Evolutionary conservation across 1,140 invertebrate genomes (phyloP).

Genomic region (Drosophila sproati): DNA sequence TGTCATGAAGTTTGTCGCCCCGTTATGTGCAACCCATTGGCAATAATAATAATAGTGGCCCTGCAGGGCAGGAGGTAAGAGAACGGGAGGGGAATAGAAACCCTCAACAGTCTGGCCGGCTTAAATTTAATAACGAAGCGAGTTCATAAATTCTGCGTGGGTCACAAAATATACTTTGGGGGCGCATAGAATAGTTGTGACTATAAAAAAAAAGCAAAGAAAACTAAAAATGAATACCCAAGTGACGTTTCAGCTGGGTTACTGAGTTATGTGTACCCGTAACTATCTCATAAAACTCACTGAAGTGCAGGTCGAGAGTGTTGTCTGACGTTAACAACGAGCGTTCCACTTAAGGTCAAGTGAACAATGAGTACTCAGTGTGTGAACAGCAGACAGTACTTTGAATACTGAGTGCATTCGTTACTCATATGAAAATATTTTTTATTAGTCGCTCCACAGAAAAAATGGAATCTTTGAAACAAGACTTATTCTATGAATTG

Average conservation of each 20-base stretch:
- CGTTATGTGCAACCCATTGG: conserved; percentile 34
- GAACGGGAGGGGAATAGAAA: conserved; percentile 2
- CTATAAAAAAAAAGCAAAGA: conserved; percentile 7
- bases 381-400: conserved; percentile 7
- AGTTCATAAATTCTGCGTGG: conserved; percentile 52
- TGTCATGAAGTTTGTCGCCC: conserved; percentile 73
- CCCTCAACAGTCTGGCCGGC: conserved; percentile 12
- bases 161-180: conserved; percentile 23
- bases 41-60: conserved; percentile 13
- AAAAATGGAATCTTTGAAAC: too few relatives aligned
- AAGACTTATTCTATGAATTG: too few relatives aligned
- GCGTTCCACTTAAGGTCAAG: conserved; percentile 20
- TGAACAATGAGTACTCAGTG: conserved; percentile 28
- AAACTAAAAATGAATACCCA: conserved; percentile 15
- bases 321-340: conserved; percentile 6
- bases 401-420: neutral
- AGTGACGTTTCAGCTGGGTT: conserved; percentile 15
- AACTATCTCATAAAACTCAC: conserved; percentile 24
- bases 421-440: conserved; percentile 1
- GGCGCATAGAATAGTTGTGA: conserved; percentile 23
- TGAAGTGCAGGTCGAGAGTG: conserved; percentile 17
- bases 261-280: conserved; percentile 41
- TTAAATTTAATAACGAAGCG: conserved; percentile 64
- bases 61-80: neutral
- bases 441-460: neutral